Evolutionary conservation across 1,140 invertebrate genomes (phyloP), one percentile per base, ranked within the genome.

Genomic region (Diuraphis noxia): DNA sequence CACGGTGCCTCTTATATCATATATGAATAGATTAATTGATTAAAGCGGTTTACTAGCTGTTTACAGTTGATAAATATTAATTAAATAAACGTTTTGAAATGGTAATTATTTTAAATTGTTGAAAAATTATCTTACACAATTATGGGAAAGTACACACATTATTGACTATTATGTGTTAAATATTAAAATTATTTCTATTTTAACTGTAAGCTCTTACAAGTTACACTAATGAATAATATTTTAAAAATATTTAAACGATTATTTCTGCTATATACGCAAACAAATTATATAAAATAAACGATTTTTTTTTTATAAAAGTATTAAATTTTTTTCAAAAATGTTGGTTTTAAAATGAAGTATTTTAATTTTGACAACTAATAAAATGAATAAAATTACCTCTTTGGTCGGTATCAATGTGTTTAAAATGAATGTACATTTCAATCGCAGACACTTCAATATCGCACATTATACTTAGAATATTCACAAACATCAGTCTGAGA

Each of bases 11-110:
- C 36, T 34, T n/a, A 13, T 41, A 43, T 41, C 82, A 30, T 40
- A 38, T 79, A 84, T 5, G 5, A 30, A 43, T 25, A 43, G 21
- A 79, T 79, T 79, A 21, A 79, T 19, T 7, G 34, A 36, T 79
- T 79, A 36, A 23, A 38, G 19, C 77, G 21, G 21, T 79, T 79
- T 23, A 81, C 79, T n/a, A n/a, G n/a, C n/a, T 38, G 38, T 81
- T 38, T 25, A 81, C 36, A 81, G 79, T 40, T 81, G 79, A 79
- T 79, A 79, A 72, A 72, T 72, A 72, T n/a, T 72, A 72, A 72
- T 72, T 72, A 72, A n/a, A 34, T 5, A 72, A 4, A 72, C 34
- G 13, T n/a, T 72, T 17, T 34, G 17, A 72, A 72, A n/a, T 72
- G 30, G n/a, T 72, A 72, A 72, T n/a, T 72, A 72, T 72, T n/a